Base-by-base conservation (phyloP, 37 sponge, comb jelly and placozoan species). In the Bolinopsis microptera region DNA sequence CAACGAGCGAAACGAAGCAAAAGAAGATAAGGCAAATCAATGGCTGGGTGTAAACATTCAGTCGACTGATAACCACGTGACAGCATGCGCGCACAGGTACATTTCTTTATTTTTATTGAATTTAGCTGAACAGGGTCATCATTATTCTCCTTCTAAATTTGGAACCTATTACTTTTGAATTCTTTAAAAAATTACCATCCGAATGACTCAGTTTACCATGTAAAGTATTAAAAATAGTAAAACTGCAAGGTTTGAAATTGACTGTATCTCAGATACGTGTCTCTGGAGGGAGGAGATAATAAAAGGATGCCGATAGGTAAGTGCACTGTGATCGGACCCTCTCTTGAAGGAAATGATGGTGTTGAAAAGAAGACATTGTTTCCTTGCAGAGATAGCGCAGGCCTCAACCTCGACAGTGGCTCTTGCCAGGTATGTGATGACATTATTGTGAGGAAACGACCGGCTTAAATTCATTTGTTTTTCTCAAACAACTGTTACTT, bases 41-140 rank as follows among this genome's bases (percentile, higher is more conserved):
- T 86, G 90, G 90, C 31, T 86, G n/a, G 90, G 90, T n/a, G 90
- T 86, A 18, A 86, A 86, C 36, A 38, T 86, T 2, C 48, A 86
- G 30, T 86, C 90, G 25, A n/a, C 90, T 40, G 48, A 86, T 23
- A 27, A 40, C 25, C 36, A 36, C 61, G 61, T 86, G 61, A 36
- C 90, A 5, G 48, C 90, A 1, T 86, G 90, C 36, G 90, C 90
- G 8, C 90, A 86, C 90, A 38, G 61, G 90, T 86, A 82, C 23
- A 82, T 21, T 72, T n/a, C 75, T 72, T n/a, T 72, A 23, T 72
- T 28, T 72, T 72, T 72, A 48, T 48, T 13, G 61, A 48, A 48
- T n/a, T n/a, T n/a, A n/a, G n/a, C n/a, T n/a, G n/a, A n/a, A n/a
- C n/a, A n/a, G n/a, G n/a, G n/a, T n/a, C n/a, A n/a, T n/a, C n/a